Base-by-base conservation (phyloP, 2,113 vertebrate species). In the Balaenoptera acutorostrata region DNA sequence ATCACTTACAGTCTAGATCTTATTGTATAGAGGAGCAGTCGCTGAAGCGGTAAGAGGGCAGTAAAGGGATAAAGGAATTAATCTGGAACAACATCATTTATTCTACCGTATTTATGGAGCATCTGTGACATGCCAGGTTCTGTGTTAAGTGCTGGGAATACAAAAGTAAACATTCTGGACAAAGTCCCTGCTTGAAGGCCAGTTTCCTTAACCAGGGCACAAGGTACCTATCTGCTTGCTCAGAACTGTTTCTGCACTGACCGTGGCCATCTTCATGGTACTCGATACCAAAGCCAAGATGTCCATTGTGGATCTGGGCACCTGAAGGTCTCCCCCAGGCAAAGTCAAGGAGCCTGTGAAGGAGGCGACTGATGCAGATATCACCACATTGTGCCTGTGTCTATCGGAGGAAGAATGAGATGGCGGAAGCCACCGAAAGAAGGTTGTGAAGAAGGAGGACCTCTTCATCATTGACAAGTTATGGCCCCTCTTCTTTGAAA, bases 281-380 rank as follows among this genome's bases (percentile, higher is more conserved):
- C 82, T n/a, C 63, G 95, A 39, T 93, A 97, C 95, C 33, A 46
- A 94, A 92, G 97, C 95, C 55, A 89, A 94, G 90, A 97, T 97
- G 39, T 98, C 98, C 33, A 6, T 21, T 2, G 46, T 98, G 64
- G 98, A 97, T 27, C 95, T 98, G 82, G 98, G 97, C 86, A 98
- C 98, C 6, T 98, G 98, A 98, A 97, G 98, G 97, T 87, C 46
- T 90, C 63, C 46, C 8, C 0, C 3, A 4, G 3, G 36, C 75
- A 81, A 59, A 82, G 52, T 61, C 36, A 90, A 78, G 61, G 44
- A 39, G 25, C 31, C 88, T 15, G 33, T 29, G 59, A 78, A 55
- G 33, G 59, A 44, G 31, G 21, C 49, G 29, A 20, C 3, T 59
- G 64, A 69, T n/a, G 29, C 2, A 68, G 33, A 27, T 36, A 18